These are phyloP conservation scores for Arctia plantaginis DNA, from an alignment of 2,888 invertebrate genomes.

Conservation along the genomic window DNA sequence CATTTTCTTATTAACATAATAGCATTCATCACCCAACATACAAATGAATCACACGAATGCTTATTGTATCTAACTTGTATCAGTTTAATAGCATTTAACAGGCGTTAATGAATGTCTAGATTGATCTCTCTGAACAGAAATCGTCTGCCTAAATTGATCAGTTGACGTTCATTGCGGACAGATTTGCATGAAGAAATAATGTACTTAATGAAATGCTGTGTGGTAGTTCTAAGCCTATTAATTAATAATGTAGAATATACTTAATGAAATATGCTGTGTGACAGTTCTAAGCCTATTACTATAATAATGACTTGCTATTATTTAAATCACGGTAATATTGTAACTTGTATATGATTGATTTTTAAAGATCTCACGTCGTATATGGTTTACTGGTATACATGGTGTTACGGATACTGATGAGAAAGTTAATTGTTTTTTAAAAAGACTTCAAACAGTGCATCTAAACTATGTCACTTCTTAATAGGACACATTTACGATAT, in stretches of 20 bases:
- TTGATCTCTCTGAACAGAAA: constrained; percentile 31
- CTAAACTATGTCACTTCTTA: background rate
- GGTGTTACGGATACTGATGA: background rate
- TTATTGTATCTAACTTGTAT: constrained; percentile 6
- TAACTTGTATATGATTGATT: background rate
- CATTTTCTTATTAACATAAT: constrained; percentile 2
- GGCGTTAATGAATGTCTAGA: constrained; percentile 41
- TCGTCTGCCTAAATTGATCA: constrained; percentile 38
- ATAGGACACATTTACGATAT: background rate
- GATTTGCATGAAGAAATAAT: constrained; percentile 1
- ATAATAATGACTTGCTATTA: background rate
- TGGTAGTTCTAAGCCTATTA: no score
- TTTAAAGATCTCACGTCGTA: background rate
- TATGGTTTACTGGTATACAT: background rate
- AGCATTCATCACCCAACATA: background rate
- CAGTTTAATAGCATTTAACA: constrained; percentile 24
- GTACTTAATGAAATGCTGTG: background rate
- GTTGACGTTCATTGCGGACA: constrained; percentile 19
- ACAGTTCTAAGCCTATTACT: background rate
- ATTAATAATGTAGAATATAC: no score
- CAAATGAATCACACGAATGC: background rate
- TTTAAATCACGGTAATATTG: background rate
- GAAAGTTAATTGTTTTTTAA: background rate
- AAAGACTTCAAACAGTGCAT: background rate
- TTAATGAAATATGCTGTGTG: background rate